Conservation (phyloP, 2,797 vertebrate species). For the Emydoidea blandingii region DNA sequence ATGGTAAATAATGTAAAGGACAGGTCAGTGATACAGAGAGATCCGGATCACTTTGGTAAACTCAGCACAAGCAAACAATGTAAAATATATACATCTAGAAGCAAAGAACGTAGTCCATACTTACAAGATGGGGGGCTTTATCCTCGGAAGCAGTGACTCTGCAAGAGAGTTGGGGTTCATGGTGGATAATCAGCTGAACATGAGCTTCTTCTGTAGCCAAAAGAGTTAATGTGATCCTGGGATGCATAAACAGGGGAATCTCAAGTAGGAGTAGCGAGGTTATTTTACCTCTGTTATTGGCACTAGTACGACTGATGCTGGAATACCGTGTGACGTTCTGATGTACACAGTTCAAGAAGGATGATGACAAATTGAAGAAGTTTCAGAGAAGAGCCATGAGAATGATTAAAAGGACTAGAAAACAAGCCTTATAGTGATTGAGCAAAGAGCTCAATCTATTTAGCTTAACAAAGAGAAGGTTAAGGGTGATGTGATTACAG, state of each 20-base stretch:
- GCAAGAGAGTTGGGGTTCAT: neutral
- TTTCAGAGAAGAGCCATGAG: neutral
- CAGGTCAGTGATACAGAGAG: neutral
- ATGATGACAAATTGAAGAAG: neutral
- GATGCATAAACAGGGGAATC: neutral
- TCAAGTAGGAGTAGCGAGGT: neutral
- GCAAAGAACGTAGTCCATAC: neutral
- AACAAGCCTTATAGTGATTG: neutral
- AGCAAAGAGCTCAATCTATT: neutral
- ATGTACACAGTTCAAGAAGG: neutral
- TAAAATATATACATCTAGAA: neutral
- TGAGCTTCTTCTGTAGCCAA: neutral
- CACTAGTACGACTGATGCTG: neutral
- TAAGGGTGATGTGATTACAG: neutral
- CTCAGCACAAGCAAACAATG: neutral
- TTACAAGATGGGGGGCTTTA: no score
- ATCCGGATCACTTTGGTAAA: neutral
- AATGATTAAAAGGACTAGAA: neutral
- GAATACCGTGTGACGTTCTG: neutral
- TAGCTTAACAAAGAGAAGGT: neutral
- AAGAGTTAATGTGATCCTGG: neutral
- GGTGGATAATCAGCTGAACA: neutral
- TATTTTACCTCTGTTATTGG: neutral
- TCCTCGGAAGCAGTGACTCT: neutral
- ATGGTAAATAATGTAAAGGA: neutral